A percentile compares a stretch with the other conserved stretches of the same genome.
phyloP scores from a whole-genome alignment of 2,113 vertebrate species.

The human (Homo sapiens) region DNA sequence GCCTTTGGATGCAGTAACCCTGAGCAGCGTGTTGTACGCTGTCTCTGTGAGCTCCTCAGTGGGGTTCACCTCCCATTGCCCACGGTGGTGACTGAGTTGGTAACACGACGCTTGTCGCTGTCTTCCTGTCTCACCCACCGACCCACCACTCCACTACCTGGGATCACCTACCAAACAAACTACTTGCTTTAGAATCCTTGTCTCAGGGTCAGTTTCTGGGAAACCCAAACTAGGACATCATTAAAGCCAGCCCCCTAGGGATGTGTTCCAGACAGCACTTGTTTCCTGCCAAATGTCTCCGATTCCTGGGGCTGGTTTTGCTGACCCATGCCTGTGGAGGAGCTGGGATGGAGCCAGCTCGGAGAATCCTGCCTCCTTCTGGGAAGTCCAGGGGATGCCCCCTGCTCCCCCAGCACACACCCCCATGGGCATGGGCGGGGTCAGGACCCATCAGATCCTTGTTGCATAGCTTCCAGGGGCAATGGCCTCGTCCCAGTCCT shows the following conservation, averaged over 20 bases:
- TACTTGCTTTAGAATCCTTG: background rate
- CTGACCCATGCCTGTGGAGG: background rate
- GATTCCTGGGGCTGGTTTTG: background rate
- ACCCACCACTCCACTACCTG: background rate
- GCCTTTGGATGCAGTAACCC: background rate
- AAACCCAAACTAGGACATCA: slow-evolving; percentile 53
- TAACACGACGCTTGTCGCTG: rapidly evolving
- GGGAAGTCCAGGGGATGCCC: background rate
- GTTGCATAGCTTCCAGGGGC: background rate
- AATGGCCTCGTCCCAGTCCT: background rate
- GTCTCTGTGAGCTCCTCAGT: background rate
- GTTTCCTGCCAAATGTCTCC: background rate
- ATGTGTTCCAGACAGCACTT: background rate
- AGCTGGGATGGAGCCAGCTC: background rate
- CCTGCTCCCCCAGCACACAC: background rate
- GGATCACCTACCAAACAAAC: background rate
- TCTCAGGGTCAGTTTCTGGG: slow-evolving; percentile 38
- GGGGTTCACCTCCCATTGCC: background rate
- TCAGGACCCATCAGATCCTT: background rate
- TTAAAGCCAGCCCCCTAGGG: background rate
- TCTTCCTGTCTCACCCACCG: background rate
- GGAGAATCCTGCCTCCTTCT: background rate
- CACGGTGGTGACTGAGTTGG: background rate
- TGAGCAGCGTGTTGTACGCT: rapidly evolving
- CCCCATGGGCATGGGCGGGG: rapidly evolving